Base-by-base conservation (phyloP, 2,888 invertebrate genomes). In the Dysmachus trigonus region DNA sequence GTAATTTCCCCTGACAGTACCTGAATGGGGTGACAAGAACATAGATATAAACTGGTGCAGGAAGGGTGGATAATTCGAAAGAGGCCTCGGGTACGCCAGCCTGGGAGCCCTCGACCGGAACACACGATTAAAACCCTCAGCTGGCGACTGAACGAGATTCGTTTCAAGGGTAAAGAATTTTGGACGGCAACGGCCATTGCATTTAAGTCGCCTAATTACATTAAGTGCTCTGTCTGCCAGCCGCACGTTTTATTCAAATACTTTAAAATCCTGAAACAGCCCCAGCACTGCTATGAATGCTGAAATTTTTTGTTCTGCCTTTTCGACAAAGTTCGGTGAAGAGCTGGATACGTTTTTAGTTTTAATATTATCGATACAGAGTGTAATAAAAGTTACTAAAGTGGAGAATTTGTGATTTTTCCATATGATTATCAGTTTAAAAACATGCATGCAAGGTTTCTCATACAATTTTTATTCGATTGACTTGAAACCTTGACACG, bases 161-260 rank as follows among this genome's bases (percentile, higher is more conserved):
- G 22, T 33, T 62, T 81, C 31, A 62, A 81, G 81, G 81, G 81
- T 81, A 53, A 81, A 81, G 22, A 81, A 31, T 27, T 83, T 41
- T 83, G 38, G 30, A 41, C 38, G 83, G 41, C 72, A 35, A 72
- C 31, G 38, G 30, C 83, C 72, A 83, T 83, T 85, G 85, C 85
- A 85, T 85, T 85, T 85, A 85, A 85, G 85, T 76, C 53, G 62
- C 76, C 76, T 85, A 85, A 85, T 85, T 85, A 77, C 62, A 77
- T 85, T 85, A 53, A 76, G 27, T 71, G 71, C 62, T 41, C 51
- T 15, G 79, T 62, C 71, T n/a, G 47, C 27, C 13, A 22, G 33
- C 22, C 35, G 33, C 33, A 27, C 18, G 77, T 77, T 82, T 62
- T 30, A 38, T 79, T 82, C 33, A 33, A 72, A 72, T 47, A 41